A percentile compares a stretch with the other conserved stretches of the same genome.
Evolutionary conservation across 2,113 vertebrate species (phyloP).

Genomic region (Burhinus oedicnemus): DNA sequence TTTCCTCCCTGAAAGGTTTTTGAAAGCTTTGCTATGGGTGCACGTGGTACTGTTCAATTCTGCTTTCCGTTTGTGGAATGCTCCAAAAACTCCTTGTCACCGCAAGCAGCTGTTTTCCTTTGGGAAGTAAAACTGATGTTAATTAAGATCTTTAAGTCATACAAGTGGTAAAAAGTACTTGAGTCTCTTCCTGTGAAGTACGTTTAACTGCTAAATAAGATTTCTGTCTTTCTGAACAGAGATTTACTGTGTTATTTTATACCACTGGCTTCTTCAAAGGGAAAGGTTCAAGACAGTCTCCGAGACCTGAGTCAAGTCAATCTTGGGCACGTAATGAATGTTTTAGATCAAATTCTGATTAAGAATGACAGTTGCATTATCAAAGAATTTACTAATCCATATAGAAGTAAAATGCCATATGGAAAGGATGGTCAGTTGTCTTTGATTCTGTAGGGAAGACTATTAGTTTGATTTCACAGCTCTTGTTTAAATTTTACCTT

Average conservation of each 20-base stretch:
- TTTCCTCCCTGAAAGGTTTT: background rate
- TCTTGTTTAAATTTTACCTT: background rate
- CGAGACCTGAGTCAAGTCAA: background rate
- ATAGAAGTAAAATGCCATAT: background rate
- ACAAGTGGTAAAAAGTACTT: background rate
- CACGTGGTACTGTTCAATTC: background rate
- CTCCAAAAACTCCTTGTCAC: background rate
- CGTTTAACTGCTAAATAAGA: background rate
- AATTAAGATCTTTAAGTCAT: conserved; percentile 34
- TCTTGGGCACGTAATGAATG: background rate
- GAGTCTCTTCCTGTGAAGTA: background rate
- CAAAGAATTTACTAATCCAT: background rate
- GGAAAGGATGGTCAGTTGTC: background rate
- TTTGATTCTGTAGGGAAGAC: background rate
- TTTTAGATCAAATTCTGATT: background rate
- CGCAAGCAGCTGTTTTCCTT: conserved; percentile 16
- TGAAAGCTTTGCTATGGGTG: background rate
- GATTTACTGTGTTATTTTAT: background rate
- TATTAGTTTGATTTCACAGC: background rate
- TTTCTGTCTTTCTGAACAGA: background rate
- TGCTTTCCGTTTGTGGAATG: background rate
- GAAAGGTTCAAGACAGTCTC: background rate
- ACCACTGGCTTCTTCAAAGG: background rate
- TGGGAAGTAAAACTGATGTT: conserved; percentile 12
- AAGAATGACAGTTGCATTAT: background rate